Conservation (phyloP, 2,888 invertebrate genomes). For the Coenonympha arcania region DNA sequence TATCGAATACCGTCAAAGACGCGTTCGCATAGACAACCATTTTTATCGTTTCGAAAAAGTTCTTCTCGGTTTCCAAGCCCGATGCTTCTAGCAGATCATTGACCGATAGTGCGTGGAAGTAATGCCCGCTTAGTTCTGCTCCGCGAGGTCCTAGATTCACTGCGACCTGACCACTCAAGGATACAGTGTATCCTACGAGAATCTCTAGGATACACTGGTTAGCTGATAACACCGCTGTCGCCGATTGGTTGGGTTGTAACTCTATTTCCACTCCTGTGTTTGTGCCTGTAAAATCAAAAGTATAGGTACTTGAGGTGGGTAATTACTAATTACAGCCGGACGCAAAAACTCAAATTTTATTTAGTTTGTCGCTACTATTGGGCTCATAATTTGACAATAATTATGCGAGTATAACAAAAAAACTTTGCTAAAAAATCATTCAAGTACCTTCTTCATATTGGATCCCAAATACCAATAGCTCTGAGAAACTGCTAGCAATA, state of each 20-base stretch:
- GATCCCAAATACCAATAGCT: too few species aligned
- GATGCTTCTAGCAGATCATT: conserved; percentile 44
- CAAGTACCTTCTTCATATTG: too few species aligned
- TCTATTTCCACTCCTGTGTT: conserved; percentile 51
- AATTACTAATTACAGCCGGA: too few species aligned
- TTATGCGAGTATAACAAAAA: too few species aligned
- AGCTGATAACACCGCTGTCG: conserved; percentile 49
- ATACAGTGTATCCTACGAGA: conserved; percentile 43
- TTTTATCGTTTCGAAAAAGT: conserved; percentile 38
- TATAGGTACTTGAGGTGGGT: too few species aligned
- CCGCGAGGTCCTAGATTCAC: conserved; percentile 54
- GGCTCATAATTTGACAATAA: too few species aligned
- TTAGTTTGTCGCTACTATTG: too few species aligned
- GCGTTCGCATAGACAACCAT: conserved; percentile 50
- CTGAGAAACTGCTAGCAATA: too few species aligned
- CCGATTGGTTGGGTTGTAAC: conserved; percentile 47
- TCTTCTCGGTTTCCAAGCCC: conserved; percentile 41
- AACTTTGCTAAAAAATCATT: too few species aligned
- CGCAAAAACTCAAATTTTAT: too few species aligned
- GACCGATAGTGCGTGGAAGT: conserved; percentile 52
- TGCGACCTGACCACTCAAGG: conserved; percentile 50
- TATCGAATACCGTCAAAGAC: conserved; percentile 50
- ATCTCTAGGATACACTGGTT: conserved; percentile 46
- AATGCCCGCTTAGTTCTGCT: conserved; percentile 41
- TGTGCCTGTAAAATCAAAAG: conserved; percentile 27